Evolutionary conservation across 2,888 invertebrate species (phyloP).

Genomic region (Alentia gelatinosa): DNA sequence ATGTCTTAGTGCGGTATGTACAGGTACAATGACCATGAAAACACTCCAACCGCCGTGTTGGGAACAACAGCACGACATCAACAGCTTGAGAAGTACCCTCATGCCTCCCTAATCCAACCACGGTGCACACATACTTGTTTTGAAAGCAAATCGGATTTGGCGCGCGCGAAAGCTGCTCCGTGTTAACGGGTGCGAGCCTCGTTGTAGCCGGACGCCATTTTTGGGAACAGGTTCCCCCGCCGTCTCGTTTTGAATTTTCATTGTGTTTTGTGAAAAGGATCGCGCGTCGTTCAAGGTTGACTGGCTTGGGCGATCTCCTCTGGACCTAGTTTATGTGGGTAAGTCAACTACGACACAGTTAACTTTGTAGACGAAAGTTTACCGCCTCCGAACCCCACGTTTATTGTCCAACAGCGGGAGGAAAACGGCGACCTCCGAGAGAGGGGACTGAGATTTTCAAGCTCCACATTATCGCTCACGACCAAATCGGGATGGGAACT

Average conservation of each 20-base stretch:
- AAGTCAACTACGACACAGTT: neutral
- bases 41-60: no score
- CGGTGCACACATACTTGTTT: neutral
- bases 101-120: neutral
- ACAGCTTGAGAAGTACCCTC: no score
- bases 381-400: neutral
- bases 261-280: slow-evolving; percentile 38
- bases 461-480: slow-evolving; percentile 39
- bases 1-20: no score
- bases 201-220: slow-evolving; percentile 19
- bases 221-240: neutral
- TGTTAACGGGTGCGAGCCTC: neutral
- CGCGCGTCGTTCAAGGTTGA: slow-evolving; percentile 53
- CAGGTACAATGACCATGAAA: no score
- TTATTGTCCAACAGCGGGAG: neutral
- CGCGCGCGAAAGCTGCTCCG: neutral
- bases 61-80: no score
- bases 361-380: neutral
- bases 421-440: slow-evolving; percentile 47
- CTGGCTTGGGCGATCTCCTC: neutral
- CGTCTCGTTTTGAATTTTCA: slow-evolving; percentile 54
- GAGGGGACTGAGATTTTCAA: slow-evolving; percentile 27
- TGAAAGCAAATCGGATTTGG: neutral
- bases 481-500: slow-evolving; percentile 46
- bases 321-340: slow-evolving; percentile 38